Evolutionary conservation across 2,888 invertebrate genomes (phyloP).

Genomic region (Tetragonula carbonaria): DNA sequence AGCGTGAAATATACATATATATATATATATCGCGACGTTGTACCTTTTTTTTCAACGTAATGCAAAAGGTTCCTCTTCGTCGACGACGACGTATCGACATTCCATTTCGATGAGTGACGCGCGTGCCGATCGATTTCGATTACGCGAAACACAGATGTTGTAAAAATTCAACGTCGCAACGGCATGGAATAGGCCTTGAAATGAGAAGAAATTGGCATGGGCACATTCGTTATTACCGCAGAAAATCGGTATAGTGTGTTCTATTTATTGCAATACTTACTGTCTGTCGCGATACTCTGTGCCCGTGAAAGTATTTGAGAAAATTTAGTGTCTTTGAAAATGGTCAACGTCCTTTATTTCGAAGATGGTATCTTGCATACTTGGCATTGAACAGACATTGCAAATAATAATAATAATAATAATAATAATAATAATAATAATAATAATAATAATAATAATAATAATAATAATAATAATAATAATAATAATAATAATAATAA

Average conservation of each 20-base stretch:
- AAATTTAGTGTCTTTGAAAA: background rate
- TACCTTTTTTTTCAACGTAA: background rate
- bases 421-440: no score
- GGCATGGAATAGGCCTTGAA: background rate
- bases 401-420: no score
- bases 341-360: background rate
- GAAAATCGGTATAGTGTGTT: background rate
- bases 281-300: background rate
- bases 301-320: no score
- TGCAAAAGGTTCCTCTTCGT: background rate
- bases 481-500: no score
- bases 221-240: background rate
- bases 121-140: constrained; percentile 15
- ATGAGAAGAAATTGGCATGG: background rate
- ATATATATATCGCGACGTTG: background rate
- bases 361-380: background rate
- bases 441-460: no score
- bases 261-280: background rate
- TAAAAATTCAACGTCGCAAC: constrained; percentile 13
- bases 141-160: constrained; percentile 10
- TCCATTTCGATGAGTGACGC: background rate
- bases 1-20: background rate
- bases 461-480: no score
- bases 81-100: constrained; percentile 1
- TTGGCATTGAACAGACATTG: no score